These are phyloP conservation scores for Hemiprocne comata DNA, from an alignment of 2,113 vertebrate genomes.

Conservation along the genomic window DNA sequence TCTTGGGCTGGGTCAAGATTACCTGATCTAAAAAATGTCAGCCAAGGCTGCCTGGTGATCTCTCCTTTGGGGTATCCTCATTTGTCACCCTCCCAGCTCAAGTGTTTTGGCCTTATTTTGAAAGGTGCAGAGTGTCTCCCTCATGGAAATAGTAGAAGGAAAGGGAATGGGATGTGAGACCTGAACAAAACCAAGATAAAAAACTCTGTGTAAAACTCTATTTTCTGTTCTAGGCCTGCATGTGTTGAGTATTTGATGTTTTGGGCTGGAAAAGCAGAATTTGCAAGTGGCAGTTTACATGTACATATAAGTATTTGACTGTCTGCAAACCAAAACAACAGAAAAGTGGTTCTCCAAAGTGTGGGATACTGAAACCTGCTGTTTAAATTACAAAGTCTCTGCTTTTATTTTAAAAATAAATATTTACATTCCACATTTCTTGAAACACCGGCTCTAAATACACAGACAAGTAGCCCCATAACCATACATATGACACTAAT, in stretches of 20 bases:
- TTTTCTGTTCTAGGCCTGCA: neutral
- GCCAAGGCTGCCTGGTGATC: neutral
- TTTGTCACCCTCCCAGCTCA: neutral
- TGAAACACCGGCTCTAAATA: neutral
- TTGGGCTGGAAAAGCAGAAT: neutral
- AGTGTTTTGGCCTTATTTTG: neutral
- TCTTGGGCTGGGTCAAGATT: accelerated
- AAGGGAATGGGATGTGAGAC: neutral
- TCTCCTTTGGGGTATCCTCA: accelerated
- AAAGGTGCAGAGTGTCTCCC: neutral
- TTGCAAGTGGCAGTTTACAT: neutral
- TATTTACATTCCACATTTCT: conserved; percentile 43
- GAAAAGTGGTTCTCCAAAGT: neutral
- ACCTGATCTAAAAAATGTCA: accelerated
- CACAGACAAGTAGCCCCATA: neutral
- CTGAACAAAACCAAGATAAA: neutral
- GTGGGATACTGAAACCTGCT: neutral
- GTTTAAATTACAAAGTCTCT: neutral
- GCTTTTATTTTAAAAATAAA: conserved; percentile 34
- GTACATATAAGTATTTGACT: neutral
- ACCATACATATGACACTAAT: neutral
- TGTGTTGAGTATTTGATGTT: neutral
- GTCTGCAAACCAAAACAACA: neutral
- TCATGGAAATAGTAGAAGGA: neutral
- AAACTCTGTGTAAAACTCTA: neutral